These are phyloP conservation scores for Machaerirhynchus nigripectus DNA, from an alignment of 2,113 vertebrate genomes.

Conservation along the genomic window DNA sequence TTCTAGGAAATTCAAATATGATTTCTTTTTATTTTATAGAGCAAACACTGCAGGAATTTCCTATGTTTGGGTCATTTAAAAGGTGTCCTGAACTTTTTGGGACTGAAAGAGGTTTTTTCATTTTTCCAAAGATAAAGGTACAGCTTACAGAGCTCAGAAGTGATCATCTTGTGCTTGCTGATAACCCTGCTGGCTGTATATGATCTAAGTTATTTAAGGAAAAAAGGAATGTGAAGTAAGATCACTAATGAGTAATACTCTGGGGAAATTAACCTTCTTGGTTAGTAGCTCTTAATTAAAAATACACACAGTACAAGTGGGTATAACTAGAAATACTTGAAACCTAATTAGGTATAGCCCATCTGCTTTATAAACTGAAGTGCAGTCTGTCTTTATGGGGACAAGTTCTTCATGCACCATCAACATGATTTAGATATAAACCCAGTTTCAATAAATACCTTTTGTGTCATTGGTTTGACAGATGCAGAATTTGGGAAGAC, in stretches of 20 bases:
- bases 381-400: background rate
- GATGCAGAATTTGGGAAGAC: background rate
- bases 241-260: background rate
- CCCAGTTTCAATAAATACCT: background rate
- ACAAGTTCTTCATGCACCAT: background rate
- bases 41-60: background rate
- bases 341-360: background rate
- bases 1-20: background rate
- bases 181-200: background rate
- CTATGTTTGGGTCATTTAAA: background rate
- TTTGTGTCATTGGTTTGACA: constrained; percentile 39
- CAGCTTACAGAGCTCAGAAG: background rate
- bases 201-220: background rate
- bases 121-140: background rate
- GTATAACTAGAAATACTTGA: background rate
- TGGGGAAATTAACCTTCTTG: background rate
- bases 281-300: constrained; percentile 16
- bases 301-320: background rate
- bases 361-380: background rate
- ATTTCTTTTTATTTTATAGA: background rate
- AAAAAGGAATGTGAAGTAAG: background rate
- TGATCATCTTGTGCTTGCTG: background rate
- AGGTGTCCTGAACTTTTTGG: background rate
- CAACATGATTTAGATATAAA: background rate
- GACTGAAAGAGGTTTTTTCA: background rate